These are phyloP conservation scores for Orussus abietinus DNA, from an alignment of 1,140 invertebrate species.

Conservation along the genomic window DNA sequence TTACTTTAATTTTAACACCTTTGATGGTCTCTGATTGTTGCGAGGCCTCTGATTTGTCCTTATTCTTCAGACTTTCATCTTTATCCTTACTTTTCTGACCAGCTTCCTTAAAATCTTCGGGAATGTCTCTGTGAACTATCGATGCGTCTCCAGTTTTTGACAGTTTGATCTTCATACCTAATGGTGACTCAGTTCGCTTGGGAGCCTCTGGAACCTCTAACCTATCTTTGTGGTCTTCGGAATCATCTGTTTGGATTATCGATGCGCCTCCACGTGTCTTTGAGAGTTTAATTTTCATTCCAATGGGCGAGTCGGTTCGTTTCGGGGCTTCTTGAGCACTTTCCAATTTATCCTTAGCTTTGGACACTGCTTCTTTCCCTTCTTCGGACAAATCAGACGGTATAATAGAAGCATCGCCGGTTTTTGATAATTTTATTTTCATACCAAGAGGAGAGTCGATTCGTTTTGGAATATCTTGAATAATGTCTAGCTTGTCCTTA, in stretches of 20 bases:
- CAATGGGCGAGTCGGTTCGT: slow-evolving; percentile 37
- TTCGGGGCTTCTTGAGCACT: slow-evolving; percentile 4
- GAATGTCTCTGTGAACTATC: slow-evolving; percentile 28
- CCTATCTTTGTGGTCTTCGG: slow-evolving; percentile 34
- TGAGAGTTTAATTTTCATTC: slow-evolving; percentile 43
- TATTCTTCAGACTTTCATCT: slow-evolving; percentile 11
- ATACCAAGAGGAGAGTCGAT: slow-evolving; percentile 44
- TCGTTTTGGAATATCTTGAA: slow-evolving; percentile 17
- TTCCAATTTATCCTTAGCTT: slow-evolving; percentile 3
- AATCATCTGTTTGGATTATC: slow-evolving; percentile 28
- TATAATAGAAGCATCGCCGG: slow-evolving; percentile 41
- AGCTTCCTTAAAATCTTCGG: slow-evolving; percentile 21
- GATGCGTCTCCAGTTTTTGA: slow-evolving; percentile 33
- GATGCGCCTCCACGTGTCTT: slow-evolving; percentile 36
- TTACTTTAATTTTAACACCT: slow-evolving; percentile 17
- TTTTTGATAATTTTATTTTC: slow-evolving; percentile 45
- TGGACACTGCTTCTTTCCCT: slow-evolving; percentile 20
- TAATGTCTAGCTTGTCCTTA: slow-evolving; percentile 17
- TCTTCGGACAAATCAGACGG: slow-evolving; percentile 23
- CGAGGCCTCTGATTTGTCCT: neutral
- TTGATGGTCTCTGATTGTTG: slow-evolving; percentile 4
- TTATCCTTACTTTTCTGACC: slow-evolving; percentile 26
- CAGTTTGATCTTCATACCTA: slow-evolving; percentile 36
- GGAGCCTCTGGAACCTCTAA: slow-evolving; percentile 28
- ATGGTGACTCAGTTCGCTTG: slow-evolving; percentile 31